Base-by-base conservation (phyloP, 1,140 invertebrate genomes). In the Wiebesia pumilae region DNA sequence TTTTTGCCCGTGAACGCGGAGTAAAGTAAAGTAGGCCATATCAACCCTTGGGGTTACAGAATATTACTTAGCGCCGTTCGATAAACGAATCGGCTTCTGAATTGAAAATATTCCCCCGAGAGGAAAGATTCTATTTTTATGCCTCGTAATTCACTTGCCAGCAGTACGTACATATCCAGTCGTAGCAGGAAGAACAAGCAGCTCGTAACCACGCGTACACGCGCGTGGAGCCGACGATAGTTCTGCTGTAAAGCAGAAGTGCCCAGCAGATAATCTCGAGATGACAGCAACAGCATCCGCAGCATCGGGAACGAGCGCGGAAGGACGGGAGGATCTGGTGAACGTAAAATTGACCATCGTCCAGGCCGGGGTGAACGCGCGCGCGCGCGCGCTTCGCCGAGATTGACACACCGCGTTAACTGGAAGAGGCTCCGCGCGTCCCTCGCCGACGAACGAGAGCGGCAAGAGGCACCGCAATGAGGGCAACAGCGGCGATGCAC, bases 341-440 rank as follows among this genome's bases (percentile, higher is more conserved):
- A 73, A 27, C 67, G 83, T 78, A 78, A 78, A 77, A 65, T 27
- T 4, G 83, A 78, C 35, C 47, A 33, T 65, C 24, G 54, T 73
- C 83, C 58, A 69, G 24, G 58, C 24, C 79, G 30, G 14, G 19
- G 4, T 0, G 51, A 4, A 30, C 79, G 33, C 43, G 43, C 51
- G 51, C 10, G 51, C 10, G 51, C 51, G 51, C 9, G 67, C 81
- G 38, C 75, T 38, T 83, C 69, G 38, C 81, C 75, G 75, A 87
- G 85, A 87, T 87, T 87, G 85, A 87, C 85, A 87, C 81, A 30
- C 71, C 71, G 85, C 62, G 81, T 87, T 83, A 82, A 82, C 85
- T 67, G 65, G 71, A 67, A 35, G 40, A 77, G 62, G 58, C 54
- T 16, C 27, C 73, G 71, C 54, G 27, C 30, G 40, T 77, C 82